phyloP scores from a whole-genome alignment of 2,888 invertebrate species.

The Dryomyza anilis region DNA sequence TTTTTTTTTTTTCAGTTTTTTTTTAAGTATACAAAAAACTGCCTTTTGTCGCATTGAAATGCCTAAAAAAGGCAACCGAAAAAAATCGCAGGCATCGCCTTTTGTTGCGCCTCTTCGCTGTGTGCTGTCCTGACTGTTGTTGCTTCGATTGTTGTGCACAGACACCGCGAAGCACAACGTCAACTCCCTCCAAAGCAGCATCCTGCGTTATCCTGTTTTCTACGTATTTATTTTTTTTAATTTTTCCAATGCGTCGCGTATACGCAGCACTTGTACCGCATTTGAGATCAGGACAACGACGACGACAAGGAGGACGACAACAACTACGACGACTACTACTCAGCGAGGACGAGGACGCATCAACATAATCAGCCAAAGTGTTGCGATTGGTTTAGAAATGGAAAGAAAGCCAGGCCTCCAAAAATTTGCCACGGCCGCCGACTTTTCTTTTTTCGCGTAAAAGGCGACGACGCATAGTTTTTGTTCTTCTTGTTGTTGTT shows the following conservation, averaged over 20 bases:
- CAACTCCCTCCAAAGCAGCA: too few relatives aligned
- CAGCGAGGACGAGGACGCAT: constrained; percentile 6
- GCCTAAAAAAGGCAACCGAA: too few relatives aligned
- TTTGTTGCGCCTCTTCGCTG: too few relatives aligned
- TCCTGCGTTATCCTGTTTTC: too few relatives aligned
- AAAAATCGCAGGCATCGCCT: too few relatives aligned
- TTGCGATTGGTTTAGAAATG: constrained; percentile 29
- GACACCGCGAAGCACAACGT: too few relatives aligned
- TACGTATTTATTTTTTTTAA: background rate
- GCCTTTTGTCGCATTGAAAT: too few relatives aligned
- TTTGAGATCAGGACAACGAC: background rate
- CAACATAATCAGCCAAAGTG: constrained; percentile 27
- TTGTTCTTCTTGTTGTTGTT: background rate
- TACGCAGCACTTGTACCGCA: background rate
- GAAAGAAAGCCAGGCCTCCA: constrained; percentile 29
- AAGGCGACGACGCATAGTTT: background rate
- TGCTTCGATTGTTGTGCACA: too few relatives aligned
- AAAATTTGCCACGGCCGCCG: constrained; percentile 4
- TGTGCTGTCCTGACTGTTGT: too few relatives aligned
- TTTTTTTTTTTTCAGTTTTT: too few relatives aligned
- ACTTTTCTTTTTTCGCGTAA: background rate
- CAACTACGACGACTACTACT: background rate
- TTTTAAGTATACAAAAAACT: too few relatives aligned
- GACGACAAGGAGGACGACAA: background rate
- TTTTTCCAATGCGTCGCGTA: background rate